Conservation (phyloP, 1,140 invertebrate genomes). For the Hermatobates lingyangjiaoensis region DNA sequence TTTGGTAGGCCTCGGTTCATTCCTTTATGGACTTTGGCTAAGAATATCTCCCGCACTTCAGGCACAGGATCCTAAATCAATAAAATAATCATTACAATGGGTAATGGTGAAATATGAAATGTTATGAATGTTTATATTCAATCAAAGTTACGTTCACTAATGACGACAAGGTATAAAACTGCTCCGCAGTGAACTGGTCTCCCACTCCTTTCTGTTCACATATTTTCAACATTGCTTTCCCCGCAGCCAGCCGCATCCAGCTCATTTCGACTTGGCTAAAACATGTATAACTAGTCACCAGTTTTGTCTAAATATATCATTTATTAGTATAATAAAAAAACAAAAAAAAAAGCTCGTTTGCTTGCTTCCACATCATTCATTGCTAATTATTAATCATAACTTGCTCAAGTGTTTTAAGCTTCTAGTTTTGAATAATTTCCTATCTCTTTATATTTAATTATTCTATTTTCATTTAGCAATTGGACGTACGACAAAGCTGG, state of each 20-base stretch:
- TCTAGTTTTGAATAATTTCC: too few relatives aligned
- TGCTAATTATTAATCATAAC: too few relatives aligned
- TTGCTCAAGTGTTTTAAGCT: too few relatives aligned
- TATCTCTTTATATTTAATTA: too few relatives aligned
- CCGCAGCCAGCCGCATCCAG: slow-evolving; percentile 74
- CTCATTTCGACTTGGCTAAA: slow-evolving; percentile 92
- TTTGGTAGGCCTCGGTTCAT: slow-evolving; percentile 58
- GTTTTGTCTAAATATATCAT: too few relatives aligned
- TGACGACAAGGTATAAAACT: slow-evolving; percentile 82
- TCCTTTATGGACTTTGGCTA: slow-evolving; percentile 81
- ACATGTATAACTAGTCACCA: too few relatives aligned
- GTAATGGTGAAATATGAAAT: not conserved
- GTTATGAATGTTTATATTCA: too few relatives aligned
- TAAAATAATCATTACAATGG: not conserved
- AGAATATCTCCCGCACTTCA: slow-evolving; percentile 78
- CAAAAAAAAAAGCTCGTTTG: too few relatives aligned
- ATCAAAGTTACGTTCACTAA: slow-evolving; percentile 59
- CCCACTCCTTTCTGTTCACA: slow-evolving; percentile 90
- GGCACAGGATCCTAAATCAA: slow-evolving; percentile 55
- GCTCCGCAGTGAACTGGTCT: slow-evolving; percentile 81
- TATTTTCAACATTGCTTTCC: slow-evolving; percentile 87
- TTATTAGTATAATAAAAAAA: too few relatives aligned
- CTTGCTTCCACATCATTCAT: too few relatives aligned
- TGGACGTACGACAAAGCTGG: too few relatives aligned
- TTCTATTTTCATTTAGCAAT: too few relatives aligned